Base-by-base conservation (phyloP, 2,797 vertebrate genomes). In the Arremon aurantiirostris region DNA sequence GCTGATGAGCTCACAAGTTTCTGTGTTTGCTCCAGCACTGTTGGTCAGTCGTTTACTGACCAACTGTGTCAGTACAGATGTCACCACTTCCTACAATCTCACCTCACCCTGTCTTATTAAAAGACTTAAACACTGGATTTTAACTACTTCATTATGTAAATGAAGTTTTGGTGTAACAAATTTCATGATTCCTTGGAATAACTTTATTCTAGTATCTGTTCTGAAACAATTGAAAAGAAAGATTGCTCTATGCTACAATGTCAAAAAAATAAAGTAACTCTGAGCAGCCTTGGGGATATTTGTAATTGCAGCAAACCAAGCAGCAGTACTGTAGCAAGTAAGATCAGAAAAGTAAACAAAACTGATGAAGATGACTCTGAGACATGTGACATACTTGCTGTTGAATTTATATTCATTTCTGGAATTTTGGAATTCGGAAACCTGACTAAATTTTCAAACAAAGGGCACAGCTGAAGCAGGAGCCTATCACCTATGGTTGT, bases 1-100 rank as follows among this genome's bases (percentile, higher is more conserved):
- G 2, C 14, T 0, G 13, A 28, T 1, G 26, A 8, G 19, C 57
- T 69, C 83, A 5, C 8, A 34, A 23, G 11, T 26, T 27, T 4
- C 35, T 14, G 59, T 7, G 1, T 28, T 55, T 77, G 42, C 44
- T 63, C 47, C 64, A 82, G 68, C 71, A 60, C 46, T 11, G 6
- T 4, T 24, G 8, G 21, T 30, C 3, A 0, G 17, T 50, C 60
- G 24, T 32, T 72, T 32, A n/a, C n/a, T n/a, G n/a, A n/a, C n/a
- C n/a, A n/a, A n/a, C n/a, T n/a, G n/a, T n/a, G n/a, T n/a, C n/a
- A n/a, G n/a, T n/a, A 15, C 37, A 63, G 60, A 37, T 1, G 0
- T 37, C 50, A 30, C 23, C 0, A 0, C 35, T 60, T 92, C 76
- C 89, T 61, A 76, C 49, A 60, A 28, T 11, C 10, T 64, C 8